A percentile compares a stretch with the other conserved stretches of the same genome.
Conservation (phyloP, 2,113 vertebrate species). For the Toxotes chatareus region DNA sequence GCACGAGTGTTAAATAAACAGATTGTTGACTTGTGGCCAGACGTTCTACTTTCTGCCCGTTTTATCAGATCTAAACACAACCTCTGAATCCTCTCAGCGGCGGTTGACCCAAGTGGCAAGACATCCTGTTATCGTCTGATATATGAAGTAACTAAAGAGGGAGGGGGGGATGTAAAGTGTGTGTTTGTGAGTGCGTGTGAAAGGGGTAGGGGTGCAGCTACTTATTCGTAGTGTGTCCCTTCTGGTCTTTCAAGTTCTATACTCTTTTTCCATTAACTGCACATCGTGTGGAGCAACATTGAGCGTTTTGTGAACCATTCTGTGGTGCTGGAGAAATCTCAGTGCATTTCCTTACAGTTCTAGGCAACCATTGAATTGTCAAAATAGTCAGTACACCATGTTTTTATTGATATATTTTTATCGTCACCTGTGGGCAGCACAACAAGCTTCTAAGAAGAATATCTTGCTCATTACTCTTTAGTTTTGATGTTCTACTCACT, state of each 20-base stretch:
- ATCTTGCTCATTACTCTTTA: too few species aligned
- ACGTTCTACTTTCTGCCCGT: conserved; percentile 1
- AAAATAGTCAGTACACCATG: too few species aligned
- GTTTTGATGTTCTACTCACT: too few species aligned
- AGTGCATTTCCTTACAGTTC: not conserved
- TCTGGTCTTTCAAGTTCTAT: not conserved
- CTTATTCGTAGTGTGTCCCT: not conserved
- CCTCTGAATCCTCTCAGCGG: conserved; percentile 27
- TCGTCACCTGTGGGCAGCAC: too few species aligned
- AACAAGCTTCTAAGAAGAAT: too few species aligned
- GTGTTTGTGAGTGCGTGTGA: conserved; percentile 2
- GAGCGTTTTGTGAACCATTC: not conserved
- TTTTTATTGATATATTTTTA: too few species aligned
- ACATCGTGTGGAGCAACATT: too few species aligned
- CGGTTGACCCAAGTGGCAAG: conserved; percentile 33
- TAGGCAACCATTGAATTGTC: not conserved
- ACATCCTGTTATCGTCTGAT: conserved; percentile 69
- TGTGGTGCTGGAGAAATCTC: not conserved
- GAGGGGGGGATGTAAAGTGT: conserved; percentile 29
- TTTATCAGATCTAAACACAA: conserved; percentile 57
- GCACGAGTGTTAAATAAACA: conserved; percentile 45
- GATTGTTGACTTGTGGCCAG: conserved; percentile 64
- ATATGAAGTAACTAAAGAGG: not conserved
- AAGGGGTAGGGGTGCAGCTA: too few species aligned
- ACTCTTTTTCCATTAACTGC: not conserved